Evolutionary conservation across 2,113 vertebrate genomes (phyloP).

Genomic region (Ciconia maguari): DNA sequence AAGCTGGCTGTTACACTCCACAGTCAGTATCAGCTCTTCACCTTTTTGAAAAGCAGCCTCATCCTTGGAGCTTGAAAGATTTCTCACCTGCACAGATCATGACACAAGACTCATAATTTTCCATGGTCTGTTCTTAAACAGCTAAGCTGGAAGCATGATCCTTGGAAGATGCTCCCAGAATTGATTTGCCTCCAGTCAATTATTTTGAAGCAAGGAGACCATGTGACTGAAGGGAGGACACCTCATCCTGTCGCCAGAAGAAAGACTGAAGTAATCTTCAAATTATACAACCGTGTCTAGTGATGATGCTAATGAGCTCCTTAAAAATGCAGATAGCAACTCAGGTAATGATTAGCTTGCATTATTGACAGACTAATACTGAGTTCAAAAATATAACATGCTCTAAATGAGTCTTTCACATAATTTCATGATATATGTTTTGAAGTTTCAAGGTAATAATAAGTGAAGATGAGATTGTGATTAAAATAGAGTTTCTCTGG

Average conservation of each 20-base stretch:
- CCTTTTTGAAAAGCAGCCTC: background rate
- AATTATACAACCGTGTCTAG: background rate
- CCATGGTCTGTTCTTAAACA: background rate
- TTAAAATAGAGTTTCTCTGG: background rate
- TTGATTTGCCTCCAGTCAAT: background rate
- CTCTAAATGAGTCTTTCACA: background rate
- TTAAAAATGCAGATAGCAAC: conserved; percentile 28
- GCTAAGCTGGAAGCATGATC: background rate
- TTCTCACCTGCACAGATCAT: background rate
- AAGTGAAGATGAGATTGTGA: background rate
- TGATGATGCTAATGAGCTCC: background rate
- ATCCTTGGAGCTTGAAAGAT: background rate
- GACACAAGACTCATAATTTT: background rate
- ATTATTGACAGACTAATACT: background rate
- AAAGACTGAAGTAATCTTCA: conserved; percentile 11
- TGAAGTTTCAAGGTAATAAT: background rate
- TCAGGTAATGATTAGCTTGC: background rate
- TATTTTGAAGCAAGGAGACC: background rate
- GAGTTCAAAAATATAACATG: background rate
- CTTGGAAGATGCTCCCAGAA: background rate
- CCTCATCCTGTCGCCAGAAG: background rate
- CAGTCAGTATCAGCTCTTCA: background rate
- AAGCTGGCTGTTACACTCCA: background rate
- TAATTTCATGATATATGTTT: background rate
- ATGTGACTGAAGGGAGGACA: background rate